Conservation (phyloP, 2,888 invertebrate species). For the Meta bourneti region DNA sequence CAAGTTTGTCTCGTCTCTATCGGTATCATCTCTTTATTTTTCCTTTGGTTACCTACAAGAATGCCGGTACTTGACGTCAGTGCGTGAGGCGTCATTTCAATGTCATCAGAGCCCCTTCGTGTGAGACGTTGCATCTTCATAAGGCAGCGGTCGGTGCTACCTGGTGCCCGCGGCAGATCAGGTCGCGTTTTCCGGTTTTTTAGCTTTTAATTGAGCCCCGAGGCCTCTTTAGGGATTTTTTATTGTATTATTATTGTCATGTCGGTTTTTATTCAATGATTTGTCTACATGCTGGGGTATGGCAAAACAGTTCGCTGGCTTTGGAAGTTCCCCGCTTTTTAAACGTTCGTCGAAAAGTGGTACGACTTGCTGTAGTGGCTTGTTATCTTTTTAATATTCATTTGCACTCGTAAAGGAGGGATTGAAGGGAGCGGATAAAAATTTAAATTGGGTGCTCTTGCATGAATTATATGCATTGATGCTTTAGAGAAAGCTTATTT, state of each 20-base stretch:
- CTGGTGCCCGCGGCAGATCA: slow-evolving; percentile 51
- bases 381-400: slow-evolving; percentile 42
- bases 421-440: slow-evolving; percentile 19
- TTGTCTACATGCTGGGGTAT: slow-evolving; percentile 22
- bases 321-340: slow-evolving; percentile 23
- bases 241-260: slow-evolving; percentile 32
- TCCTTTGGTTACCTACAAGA: slow-evolving; percentile 7
- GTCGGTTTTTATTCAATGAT: slow-evolving; percentile 40
- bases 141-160: neutral
- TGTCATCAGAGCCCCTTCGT: slow-evolving; percentile 61
- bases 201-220: slow-evolving; percentile 70
- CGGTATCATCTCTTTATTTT: neutral
- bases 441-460: slow-evolving; percentile 12
- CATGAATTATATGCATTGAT: too few relatives aligned
- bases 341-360: slow-evolving; percentile 43
- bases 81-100: slow-evolving; percentile 60
- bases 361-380: slow-evolving; percentile 36
- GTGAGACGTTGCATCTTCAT: slow-evolving; percentile 57
- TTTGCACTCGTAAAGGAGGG: slow-evolving; percentile 36
- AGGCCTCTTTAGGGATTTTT: slow-evolving; percentile 5
- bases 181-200: slow-evolving; percentile 68
- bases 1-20: slow-evolving; percentile 1
- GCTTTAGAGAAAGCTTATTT: too few relatives aligned
- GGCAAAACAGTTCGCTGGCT: slow-evolving; percentile 50
- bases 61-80: slow-evolving; percentile 15